Conservation (phyloP, 2,888 invertebrate genomes). For the Agriopis leucophaearia region DNA sequence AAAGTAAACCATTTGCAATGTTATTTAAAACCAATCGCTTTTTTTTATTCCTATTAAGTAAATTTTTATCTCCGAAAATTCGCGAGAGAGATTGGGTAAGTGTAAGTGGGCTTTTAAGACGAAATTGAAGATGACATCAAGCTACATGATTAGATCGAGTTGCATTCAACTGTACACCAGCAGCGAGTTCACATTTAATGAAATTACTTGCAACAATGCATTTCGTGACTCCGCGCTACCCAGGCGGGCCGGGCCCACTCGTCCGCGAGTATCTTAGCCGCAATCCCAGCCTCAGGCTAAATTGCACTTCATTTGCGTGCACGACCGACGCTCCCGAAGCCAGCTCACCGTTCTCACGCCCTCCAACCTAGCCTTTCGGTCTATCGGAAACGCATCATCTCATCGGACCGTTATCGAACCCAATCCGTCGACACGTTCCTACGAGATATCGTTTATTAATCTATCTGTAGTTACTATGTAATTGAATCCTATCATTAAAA, state of each 20-base stretch:
- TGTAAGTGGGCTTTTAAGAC: no score
- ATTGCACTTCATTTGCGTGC: slow-evolving; percentile 81
- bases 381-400: slow-evolving; percentile 55
- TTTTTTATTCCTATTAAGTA: no score
- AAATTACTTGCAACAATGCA: slow-evolving; percentile 76
- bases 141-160: slow-evolving; percentile 33
- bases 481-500: slow-evolving; percentile 60
- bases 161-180: slow-evolving; percentile 34
- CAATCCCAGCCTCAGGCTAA: slow-evolving; percentile 68
- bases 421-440: slow-evolving; percentile 64
- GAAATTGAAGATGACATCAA: slow-evolving; percentile 6
- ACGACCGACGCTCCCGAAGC: slow-evolving; percentile 64
- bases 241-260: slow-evolving; percentile 50
- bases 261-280: slow-evolving; percentile 63
- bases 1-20: no score
- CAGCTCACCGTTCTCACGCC: slow-evolving; percentile 73
- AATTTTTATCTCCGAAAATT: no score
- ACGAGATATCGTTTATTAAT: slow-evolving; percentile 62
- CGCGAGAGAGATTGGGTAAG: no score
- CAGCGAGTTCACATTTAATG: slow-evolving; percentile 61
- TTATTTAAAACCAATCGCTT: no score
- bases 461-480: slow-evolving; percentile 58
- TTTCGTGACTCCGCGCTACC: slow-evolving; percentile 63
- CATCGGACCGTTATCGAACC: slow-evolving; percentile 58
- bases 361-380: slow-evolving; percentile 56